Conservation (phyloP, 2,888 invertebrate genomes). For the Drosophila dives region DNA sequence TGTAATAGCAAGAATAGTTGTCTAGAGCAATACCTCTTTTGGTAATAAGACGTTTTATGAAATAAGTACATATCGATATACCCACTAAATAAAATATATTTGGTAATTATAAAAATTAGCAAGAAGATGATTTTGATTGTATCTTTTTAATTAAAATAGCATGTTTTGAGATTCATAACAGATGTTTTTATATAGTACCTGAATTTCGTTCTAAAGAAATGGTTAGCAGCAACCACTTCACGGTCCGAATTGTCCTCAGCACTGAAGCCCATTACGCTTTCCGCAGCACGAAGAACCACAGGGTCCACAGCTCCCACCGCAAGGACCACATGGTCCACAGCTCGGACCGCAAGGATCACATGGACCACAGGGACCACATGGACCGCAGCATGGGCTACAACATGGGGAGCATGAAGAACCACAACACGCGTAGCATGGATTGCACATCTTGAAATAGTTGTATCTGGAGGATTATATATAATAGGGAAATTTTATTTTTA, state of each 20-base stretch:
- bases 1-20: too few relatives aligned
- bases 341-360: not conserved
- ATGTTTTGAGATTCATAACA: not conserved
- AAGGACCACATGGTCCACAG: not conserved
- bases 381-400: conserved; percentile 29
- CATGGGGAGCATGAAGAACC: conserved; percentile 31
- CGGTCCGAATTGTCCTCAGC: not conserved
- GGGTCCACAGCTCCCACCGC: not conserved
- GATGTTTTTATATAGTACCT: not conserved
- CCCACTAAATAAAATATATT: not conserved
- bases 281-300: conserved; percentile 9
- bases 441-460: conserved; percentile 43
- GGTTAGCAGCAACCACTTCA: conserved; percentile 4
- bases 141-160: not conserved
- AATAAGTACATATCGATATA: not conserved
- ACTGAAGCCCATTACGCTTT: conserved; percentile 21
- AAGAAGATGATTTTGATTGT: not conserved
- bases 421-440: conserved; percentile 42
- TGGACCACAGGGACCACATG: conserved; percentile 4
- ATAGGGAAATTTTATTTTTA: not conserved
- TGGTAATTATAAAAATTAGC: not conserved
- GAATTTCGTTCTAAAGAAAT: conserved; percentile 25
- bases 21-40: not conserved
- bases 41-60: not conserved
- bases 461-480: not conserved